Evolutionary conservation across 2,797 vertebrate species (phyloP), one percentile per base, ranked within the genome.

Genomic region (Pelobates cultripes): DNA sequence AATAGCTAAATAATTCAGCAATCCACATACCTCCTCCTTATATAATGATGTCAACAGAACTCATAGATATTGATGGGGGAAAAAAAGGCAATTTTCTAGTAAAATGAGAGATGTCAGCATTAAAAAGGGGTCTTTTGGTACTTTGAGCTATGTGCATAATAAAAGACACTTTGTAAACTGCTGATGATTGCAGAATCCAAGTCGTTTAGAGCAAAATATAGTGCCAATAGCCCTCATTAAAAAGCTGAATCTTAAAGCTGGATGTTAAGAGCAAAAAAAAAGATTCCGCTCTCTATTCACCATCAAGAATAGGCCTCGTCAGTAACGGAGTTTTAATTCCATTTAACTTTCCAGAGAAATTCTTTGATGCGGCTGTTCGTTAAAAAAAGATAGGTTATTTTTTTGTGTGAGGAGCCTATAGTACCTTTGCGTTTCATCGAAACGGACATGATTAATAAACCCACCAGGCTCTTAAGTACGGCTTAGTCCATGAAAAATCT

Each of bases 361-460:
- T 43, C 45, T 53, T 10, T 77, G 12, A 15, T 10, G 44, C 13
- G 8, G 17, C 15, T 70, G 12, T 15, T 70, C 3, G 82, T 83
- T 85, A 51, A 10, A 77, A 69, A 80, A 82, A 74, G 75, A 45
- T 28, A 89, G 84, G 81, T 86, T 88, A 90, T 89, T 86, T 86
- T 40, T 77, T n/a, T 63, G 89, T 86, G 80, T 86, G 87, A 77
- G 88, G 86, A 88, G 88, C 82, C 87, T 3, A 4, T 88, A 91
- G 92, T 81, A 70, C 85, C 85, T 86, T 84, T 85, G 85, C 86
- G 86, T 81, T 79, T 12, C 81, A 88, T 85, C 87, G 84, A 88
- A 87, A 88, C 80, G 81, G 86, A 87, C 87, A 77, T 86, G 87
- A 85, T 91, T 92, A 91, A 90, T 86, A 77, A 86, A 12, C 80